Conservation (phyloP, 2,797 vertebrate species). For the Ptychadena robeensis region DNA sequence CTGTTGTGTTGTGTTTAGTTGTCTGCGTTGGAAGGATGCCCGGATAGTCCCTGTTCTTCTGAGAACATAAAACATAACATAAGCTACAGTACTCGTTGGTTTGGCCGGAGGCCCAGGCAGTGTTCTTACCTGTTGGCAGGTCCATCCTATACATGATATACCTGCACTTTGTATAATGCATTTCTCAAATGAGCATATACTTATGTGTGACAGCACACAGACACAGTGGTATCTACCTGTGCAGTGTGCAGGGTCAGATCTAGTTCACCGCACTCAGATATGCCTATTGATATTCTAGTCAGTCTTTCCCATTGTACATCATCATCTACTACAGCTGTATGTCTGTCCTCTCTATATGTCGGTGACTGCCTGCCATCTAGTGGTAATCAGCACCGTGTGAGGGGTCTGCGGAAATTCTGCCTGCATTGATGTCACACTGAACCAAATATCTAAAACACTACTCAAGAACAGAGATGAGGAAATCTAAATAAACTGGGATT, state of each 20-base stretch:
- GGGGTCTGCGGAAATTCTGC: too few relatives aligned
- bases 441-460: too few relatives aligned
- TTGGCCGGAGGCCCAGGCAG: not conserved
- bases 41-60: not conserved
- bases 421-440: too few relatives aligned
- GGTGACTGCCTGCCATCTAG: slow-evolving; percentile 63
- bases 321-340: not conserved
- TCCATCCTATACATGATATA: not conserved
- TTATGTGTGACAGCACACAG: too few relatives aligned
- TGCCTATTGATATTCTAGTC: not conserved
- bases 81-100: not conserved
- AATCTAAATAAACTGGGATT: too few relatives aligned
- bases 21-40: not conserved
- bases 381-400: too few relatives aligned
- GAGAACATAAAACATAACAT: not conserved
- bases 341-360: not conserved
- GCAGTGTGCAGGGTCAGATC: not conserved
- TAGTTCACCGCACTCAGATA: not conserved
- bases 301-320: not conserved
- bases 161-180: not conserved
- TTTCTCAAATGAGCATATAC: too few relatives aligned
- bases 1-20: not conserved
- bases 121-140: not conserved
- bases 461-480: too few relatives aligned
- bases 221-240: not conserved